Percentiles rank a stretch among this genome's conserved stretches.
Evolutionary conservation across 2,113 vertebrate genomes (phyloP).

Genomic region (Cervus canadensis): DNA sequence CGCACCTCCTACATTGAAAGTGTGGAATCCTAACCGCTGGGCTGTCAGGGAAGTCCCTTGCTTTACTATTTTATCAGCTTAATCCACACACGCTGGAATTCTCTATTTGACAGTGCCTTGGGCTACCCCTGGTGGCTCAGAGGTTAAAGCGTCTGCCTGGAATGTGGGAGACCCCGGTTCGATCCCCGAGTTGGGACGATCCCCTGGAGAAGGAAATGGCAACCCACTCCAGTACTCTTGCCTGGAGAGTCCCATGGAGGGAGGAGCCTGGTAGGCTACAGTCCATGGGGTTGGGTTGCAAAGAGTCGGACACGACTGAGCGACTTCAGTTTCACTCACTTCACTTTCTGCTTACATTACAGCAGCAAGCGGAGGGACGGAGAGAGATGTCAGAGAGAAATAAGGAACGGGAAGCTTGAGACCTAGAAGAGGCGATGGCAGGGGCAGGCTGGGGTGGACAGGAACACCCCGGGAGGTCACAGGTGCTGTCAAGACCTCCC

Average conservation of each 20-base stretch:
- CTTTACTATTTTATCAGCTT: constrained; percentile 40
- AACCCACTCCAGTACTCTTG: too few species aligned
- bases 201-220: too few species aligned
- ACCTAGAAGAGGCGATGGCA: neutral
- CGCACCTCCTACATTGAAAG: neutral
- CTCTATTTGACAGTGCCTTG: neutral
- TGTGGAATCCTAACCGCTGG: neutral
- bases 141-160: too few species aligned
- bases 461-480: neutral
- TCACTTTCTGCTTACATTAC: neutral
- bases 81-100: neutral
- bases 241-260: too few species aligned
- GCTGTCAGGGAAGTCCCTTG: neutral
- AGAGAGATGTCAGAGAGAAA: neutral
- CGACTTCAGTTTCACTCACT: too few species aligned
- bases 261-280: too few species aligned
- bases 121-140: too few species aligned
- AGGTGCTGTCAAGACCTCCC: rapidly evolving
- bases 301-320: too few species aligned
- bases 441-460: neutral
- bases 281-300: too few species aligned
- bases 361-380: neutral
- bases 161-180: too few species aligned
- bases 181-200: too few species aligned
- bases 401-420: neutral